These are phyloP conservation scores for Paralinhomoeus sp. DNA, from an alignment of 2,888 invertebrate species.

Conservation along the genomic window DNA sequence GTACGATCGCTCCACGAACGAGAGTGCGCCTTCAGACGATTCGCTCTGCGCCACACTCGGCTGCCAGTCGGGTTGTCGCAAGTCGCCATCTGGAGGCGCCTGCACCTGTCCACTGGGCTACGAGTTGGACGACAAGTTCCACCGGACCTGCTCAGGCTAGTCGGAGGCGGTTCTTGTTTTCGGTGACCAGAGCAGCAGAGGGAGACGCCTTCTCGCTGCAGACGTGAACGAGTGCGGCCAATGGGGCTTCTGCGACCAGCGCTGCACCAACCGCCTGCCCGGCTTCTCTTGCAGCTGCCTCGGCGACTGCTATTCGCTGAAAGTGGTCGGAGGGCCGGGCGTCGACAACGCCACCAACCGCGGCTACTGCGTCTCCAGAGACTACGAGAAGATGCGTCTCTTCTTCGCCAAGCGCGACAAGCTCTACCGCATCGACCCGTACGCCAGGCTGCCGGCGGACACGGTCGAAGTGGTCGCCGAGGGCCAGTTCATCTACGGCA, in stretches of 20 bases:
- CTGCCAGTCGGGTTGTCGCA: constrained; percentile 72
- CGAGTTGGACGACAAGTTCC: constrained; percentile 49
- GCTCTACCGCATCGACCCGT: constrained; percentile 10
- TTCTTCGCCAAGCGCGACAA: constrained; percentile 22
- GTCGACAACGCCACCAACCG: constrained; percentile 6
- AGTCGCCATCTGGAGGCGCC: constrained; percentile 62
- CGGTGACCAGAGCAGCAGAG: not conserved
- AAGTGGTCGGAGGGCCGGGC: not conserved
- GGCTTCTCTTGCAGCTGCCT: constrained; percentile 36
- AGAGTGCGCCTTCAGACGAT: constrained; percentile 35
- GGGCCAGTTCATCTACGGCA: constrained; percentile 35
- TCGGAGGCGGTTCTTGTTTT: not conserved
- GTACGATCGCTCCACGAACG: too few species aligned
- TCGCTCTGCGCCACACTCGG: constrained; percentile 55
- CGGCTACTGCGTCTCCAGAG: constrained; percentile 21
- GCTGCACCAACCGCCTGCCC: constrained; percentile 62
- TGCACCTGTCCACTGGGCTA: constrained; percentile 72
- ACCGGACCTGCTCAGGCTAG: constrained; percentile 53
- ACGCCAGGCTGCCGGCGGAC: constrained; percentile 2
- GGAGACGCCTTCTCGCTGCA: constrained; percentile 13
- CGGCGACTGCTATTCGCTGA: constrained; percentile 16
- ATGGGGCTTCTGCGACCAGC: constrained; percentile 55
- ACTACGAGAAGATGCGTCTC: constrained; percentile 20
- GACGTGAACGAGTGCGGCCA: constrained; percentile 55
- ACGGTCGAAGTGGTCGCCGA: constrained; percentile 18